These are phyloP conservation scores for Semaprochilodus insignis DNA, from an alignment of 2,797 vertebrate genomes.

Conservation along the genomic window DNA sequence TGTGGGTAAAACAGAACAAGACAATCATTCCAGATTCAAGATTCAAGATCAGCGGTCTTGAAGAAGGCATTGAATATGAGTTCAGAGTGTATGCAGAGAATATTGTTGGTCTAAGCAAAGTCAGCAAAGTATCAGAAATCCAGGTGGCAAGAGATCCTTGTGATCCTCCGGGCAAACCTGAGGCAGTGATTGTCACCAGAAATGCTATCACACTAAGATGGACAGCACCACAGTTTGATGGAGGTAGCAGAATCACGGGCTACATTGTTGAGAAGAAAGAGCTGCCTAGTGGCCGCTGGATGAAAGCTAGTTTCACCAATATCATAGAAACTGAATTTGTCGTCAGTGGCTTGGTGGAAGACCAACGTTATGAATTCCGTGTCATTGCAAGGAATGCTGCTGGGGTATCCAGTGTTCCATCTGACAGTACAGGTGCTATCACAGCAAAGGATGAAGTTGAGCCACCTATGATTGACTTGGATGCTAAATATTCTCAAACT, in stretches of 20 bases:
- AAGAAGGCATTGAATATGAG: slow-evolving; percentile 87
- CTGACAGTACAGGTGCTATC: slow-evolving; percentile 90
- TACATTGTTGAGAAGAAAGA: slow-evolving; percentile 94
- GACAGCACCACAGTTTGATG: slow-evolving; percentile 94
- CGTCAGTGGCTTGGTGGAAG: slow-evolving; percentile 91
- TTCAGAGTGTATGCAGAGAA: slow-evolving; percentile 88
- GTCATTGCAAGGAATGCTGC: slow-evolving; percentile 95
- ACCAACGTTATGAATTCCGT: slow-evolving; percentile 92
- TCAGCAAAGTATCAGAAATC: slow-evolving; percentile 81
- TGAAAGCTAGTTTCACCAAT: slow-evolving; percentile 96
- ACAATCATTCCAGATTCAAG: slow-evolving; percentile 83
- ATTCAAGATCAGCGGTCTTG: slow-evolving; percentile 84
- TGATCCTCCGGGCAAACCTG: slow-evolving; percentile 91
- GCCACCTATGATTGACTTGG: slow-evolving; percentile 91
- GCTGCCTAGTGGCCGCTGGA: slow-evolving; percentile 91
- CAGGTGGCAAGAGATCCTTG: slow-evolving; percentile 86
- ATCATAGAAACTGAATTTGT: slow-evolving; percentile 93
- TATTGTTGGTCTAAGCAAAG: slow-evolving; percentile 86
- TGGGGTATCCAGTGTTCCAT: slow-evolving; percentile 91
- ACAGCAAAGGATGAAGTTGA: slow-evolving; percentile 94
- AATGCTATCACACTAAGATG: slow-evolving; percentile 92
- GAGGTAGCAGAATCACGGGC: slow-evolving; percentile 95
- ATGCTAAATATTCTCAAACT: slow-evolving; percentile 89
- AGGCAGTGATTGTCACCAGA: slow-evolving; percentile 93
- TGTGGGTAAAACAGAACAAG: slow-evolving; percentile 87